A percentile compares a stretch with the other conserved stretches of the same genome.
These are phyloP conservation scores for Opisthograptis luteolata DNA, from an alignment of 2,888 invertebrate genomes.

Conservation along the genomic window DNA sequence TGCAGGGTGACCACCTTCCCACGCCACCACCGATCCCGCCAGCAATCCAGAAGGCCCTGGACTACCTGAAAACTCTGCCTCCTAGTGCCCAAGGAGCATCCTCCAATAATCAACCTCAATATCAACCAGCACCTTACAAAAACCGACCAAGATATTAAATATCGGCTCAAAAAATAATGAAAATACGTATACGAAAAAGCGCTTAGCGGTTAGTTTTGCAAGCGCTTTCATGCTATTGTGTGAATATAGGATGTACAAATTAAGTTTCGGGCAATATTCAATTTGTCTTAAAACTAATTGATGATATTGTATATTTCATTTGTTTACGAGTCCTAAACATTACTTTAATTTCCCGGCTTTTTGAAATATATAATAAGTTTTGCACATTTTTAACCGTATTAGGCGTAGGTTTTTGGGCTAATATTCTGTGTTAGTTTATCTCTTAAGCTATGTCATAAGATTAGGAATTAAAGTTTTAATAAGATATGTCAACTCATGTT, in stretches of 20 bases:
- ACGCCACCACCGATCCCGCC: constrained; percentile 92
- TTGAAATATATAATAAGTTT: no score
- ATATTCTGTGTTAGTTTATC: no score
- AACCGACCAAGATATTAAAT: constrained; percentile 58
- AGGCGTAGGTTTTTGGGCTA: no score
- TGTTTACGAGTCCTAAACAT: neutral
- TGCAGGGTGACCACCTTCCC: constrained; percentile 89
- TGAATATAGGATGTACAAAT: constrained; percentile 14
- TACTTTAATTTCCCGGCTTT: no score
- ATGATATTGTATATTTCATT: neutral
- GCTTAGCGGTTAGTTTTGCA: constrained; percentile 1
- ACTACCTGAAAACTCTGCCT: constrained; percentile 84
- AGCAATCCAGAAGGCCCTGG: constrained; percentile 88
- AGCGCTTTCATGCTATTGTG: constrained; percentile 6
- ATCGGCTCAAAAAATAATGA: constrained; percentile 11
- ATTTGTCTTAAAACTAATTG: neutral
- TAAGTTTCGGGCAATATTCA: neutral
- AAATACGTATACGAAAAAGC: constrained; percentile 20
- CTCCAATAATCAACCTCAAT: constrained; percentile 64
- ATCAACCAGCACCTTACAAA: constrained; percentile 56
- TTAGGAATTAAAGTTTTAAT: no score
- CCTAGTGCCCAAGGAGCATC: constrained; percentile 68
- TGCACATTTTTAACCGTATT: no score
- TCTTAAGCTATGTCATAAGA: no score
- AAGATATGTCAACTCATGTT: no score